Evolutionary conservation across 2,888 invertebrate genomes (phyloP), one percentile per base, ranked within the genome.

Genomic region (Thymelicus acteon): DNA sequence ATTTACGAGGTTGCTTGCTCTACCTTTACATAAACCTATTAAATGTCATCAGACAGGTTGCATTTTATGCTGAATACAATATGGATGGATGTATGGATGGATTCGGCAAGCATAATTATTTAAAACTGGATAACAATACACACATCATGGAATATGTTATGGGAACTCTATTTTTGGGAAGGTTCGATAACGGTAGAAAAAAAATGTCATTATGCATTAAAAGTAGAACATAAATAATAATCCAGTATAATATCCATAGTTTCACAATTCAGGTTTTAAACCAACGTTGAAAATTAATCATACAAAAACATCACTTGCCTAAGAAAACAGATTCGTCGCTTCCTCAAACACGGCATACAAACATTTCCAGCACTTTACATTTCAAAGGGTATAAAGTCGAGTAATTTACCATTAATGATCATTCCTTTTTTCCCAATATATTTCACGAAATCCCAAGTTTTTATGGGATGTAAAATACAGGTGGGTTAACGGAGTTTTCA

Each of bases 381-480:
- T 88, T 85, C 84, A 85, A 83, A 86, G 82, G 82, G 83, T 86
- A 88, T 88, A 88, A 90, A 89, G 85, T 88, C 86, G 82, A 84
- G 87, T 86, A 89, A 89, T 91, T 91, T 86, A 89, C 89, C 84
- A 88, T 89, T 89, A 90, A 91, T 89, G 88, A 90, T 88, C 82
- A 87, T 85, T 85, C 89, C 87, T 88, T 90, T 89, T 87, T 80
- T 82, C 87, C 85, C 85, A 85, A 90, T 89, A 89, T 88, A 88
- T 89, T 89, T 86, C 85, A 85, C 83, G 84, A 81, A 85, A 87
- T 85, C 79, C 79, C 85, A 88, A 89, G 86, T 91, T 91, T 91
- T 91, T 89, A 90, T 89, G 86, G 83, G 79, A 87, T 88, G 82
- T 87, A 87, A 88, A 90, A 90, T 86, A 86, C 88, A 85, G 82